Evolutionary conservation across 2,888 invertebrate genomes (phyloP), one percentile per base, ranked within the genome.

Genomic region (Harpalus rubripes): DNA sequence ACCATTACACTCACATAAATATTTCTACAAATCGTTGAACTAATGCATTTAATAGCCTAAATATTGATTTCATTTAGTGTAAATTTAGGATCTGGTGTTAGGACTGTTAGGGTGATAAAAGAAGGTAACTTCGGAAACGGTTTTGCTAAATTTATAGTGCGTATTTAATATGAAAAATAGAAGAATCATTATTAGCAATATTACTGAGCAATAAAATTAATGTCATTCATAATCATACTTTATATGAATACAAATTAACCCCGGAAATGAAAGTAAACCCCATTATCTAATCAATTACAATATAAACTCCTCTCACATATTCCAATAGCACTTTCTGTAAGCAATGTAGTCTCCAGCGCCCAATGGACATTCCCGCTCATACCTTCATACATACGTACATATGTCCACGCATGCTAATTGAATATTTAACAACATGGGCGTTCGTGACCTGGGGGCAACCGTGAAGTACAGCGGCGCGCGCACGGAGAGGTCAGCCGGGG

Each of bases 351-450:
- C 32, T 32, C 32, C 6, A 32, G 3, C 32, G 32, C 32, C 32
- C 32, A 32, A 6, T 5, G 44, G 10, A 52, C 44, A 52, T 52
- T 52, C 44, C 44, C 10, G 12, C 44, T 52, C 44, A 52, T 52
- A 52, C 44, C 44, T 52, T 12, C 44, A 52, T 52, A 80, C 39
- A 56, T 15, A 68, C 41, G 72, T 68, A 81, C 81, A 44, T 81
- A 81, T 81, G 81, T 81, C 68, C 32, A 81, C 68, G 72, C 81
- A 81, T 81, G 81, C 68, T 81, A 81, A 81, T 81, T 81, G 81
- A 81, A 81, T 81, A 81, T 81, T 81, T 81, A 81, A 81, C 63
- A 68, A 61, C 59, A 59, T 58, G 61, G 80, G 59, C 61, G 80
- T 80, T 41, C 41, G 80, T 61, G 80, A 61, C 26, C 58, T n/a